phyloP scores from a whole-genome alignment of 1,140 invertebrate genomes.

The Scaptomyza hsui region DNA sequence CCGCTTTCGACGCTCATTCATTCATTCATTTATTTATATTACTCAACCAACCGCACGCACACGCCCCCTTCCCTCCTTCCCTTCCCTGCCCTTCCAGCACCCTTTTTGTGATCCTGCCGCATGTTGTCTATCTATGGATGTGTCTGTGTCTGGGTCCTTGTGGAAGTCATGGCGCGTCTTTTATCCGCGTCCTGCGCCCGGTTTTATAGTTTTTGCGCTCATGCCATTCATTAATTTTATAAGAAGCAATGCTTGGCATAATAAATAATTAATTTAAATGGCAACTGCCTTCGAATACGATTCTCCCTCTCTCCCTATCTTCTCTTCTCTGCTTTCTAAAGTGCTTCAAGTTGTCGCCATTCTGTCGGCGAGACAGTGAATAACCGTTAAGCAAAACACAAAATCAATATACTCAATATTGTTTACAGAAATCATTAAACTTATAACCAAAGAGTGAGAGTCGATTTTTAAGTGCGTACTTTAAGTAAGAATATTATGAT shows the following conservation, averaged over 20 bases:
- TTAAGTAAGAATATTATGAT: neutral
- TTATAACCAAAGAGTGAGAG: no score
- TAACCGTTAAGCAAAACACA: neutral
- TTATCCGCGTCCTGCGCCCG: slow-evolving; percentile 37
- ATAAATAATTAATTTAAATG: slow-evolving; percentile 82
- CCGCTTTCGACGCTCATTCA: slow-evolving; percentile 43
- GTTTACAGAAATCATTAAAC: neutral
- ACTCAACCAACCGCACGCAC: slow-evolving; percentile 65
- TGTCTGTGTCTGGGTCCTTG: slow-evolving; percentile 7
- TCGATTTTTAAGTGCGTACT: neutral
- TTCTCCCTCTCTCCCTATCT: no score
- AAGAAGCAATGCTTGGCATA: slow-evolving; percentile 71
- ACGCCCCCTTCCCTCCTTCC: slow-evolving; percentile 37
- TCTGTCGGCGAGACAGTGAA: slow-evolving; percentile 9
- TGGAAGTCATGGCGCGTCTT: slow-evolving; percentile 28
- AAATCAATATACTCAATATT: slow-evolving; percentile 1
- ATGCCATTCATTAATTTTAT: slow-evolving; percentile 81
- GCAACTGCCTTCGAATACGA: slow-evolving; percentile 33
- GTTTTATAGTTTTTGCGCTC: slow-evolving; percentile 66
- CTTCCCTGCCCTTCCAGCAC: neutral
- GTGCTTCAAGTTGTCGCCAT: slow-evolving; percentile 13
- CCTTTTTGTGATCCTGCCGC: slow-evolving; percentile 25
- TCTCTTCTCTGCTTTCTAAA: slow-evolving; percentile 8
- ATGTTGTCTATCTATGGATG: slow-evolving; percentile 15
- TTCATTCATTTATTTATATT: slow-evolving; percentile 80